These are phyloP conservation scores for Mesorhabditis sp. DNA, from an alignment of 2,888 invertebrate genomes.

Conservation along the genomic window DNA sequence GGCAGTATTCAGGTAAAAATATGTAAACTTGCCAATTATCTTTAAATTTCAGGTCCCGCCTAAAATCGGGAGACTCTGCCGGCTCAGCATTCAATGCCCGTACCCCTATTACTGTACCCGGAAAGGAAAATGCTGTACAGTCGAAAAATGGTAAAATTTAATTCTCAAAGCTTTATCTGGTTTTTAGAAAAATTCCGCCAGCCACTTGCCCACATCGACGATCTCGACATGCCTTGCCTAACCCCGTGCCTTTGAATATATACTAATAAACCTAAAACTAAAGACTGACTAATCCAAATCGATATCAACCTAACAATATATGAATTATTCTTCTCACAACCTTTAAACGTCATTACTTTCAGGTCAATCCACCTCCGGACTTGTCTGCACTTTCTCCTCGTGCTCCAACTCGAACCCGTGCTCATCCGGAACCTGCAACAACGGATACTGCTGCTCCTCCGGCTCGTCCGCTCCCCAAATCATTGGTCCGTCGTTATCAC, in stretches of 20 bases:
- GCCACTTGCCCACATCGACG: no score
- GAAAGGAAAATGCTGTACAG: slow-evolving; percentile 32
- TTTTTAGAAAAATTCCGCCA: no score
- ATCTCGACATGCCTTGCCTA: neutral
- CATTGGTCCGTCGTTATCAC: slow-evolving; percentile 25
- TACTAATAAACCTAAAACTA: slow-evolving; percentile 1
- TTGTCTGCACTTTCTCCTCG: slow-evolving; percentile 53
- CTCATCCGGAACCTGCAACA: slow-evolving; percentile 54
- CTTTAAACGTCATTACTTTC: neutral
- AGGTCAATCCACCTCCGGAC: slow-evolving; percentile 35
- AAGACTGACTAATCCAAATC: neutral
- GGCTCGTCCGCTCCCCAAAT: slow-evolving; percentile 21
- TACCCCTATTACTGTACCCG: slow-evolving; percentile 43
- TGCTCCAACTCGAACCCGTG: slow-evolving; percentile 53
- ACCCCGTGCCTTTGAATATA: neutral
- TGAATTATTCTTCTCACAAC: no score
- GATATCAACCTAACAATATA: no score
- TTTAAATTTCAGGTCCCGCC: slow-evolving; percentile 24
- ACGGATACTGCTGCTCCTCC: slow-evolving; percentile 54
- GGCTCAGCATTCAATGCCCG: slow-evolving; percentile 42
- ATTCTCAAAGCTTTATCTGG: no score
- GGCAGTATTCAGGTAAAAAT: neutral
- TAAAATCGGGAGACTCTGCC: slow-evolving; percentile 32
- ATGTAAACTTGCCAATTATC: no score
- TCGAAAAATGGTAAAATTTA: no score